Conservation (phyloP, 2,797 vertebrate genomes). For the Otolemur crassicaudatus region DNA sequence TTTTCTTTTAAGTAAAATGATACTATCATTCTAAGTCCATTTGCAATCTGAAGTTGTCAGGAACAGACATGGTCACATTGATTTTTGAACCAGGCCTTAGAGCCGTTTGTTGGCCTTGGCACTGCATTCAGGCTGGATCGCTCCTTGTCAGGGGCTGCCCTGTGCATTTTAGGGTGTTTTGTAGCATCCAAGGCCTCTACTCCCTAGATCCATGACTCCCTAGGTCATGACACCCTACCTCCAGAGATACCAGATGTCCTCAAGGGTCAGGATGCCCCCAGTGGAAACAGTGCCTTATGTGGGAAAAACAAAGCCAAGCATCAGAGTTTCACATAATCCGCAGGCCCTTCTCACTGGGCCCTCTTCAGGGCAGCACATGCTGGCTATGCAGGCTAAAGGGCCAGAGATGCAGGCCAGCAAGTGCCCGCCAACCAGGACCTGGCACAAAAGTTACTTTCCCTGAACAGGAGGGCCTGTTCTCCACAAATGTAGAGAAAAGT, state of each 20-base stretch:
- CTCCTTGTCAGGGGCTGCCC: neutral
- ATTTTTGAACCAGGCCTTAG: neutral
- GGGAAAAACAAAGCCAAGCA: neutral
- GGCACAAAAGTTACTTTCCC: neutral
- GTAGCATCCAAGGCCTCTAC: neutral
- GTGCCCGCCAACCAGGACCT: neutral
- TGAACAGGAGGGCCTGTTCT: neutral
- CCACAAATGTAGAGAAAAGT: neutral
- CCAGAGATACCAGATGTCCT: neutral
- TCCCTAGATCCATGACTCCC: neutral
- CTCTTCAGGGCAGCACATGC: neutral
- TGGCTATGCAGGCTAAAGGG: neutral
- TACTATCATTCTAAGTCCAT: neutral
- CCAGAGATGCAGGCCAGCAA: neutral
- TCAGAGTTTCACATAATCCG: fast-evolving
- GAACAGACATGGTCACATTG: fast-evolving
- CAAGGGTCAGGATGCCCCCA: neutral
- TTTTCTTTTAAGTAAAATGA: neutral
- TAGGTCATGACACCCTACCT: neutral
- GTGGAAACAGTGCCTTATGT: neutral
- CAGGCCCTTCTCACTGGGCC: neutral
- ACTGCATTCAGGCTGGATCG: fast-evolving
- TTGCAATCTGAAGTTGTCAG: neutral
- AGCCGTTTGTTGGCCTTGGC: neutral
- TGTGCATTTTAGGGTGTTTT: fast-evolving